A percentile compares a stretch with the other conserved stretches of the same genome.
Conservation (phyloP, 2,797 vertebrate species). For the Cygnus olor region DNA sequence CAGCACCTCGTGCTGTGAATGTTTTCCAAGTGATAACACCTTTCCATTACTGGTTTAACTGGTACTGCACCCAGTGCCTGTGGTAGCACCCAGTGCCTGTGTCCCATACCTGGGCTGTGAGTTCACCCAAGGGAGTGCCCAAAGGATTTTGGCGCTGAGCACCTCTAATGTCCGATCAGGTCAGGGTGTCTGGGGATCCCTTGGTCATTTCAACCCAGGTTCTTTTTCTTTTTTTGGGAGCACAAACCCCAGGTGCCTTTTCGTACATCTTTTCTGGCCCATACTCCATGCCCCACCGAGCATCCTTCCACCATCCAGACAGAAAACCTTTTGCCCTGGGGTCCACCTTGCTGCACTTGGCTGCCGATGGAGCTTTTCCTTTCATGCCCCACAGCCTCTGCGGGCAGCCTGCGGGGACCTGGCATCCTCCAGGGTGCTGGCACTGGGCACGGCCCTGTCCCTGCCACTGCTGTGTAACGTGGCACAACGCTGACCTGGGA, state of each 20-base stretch:
- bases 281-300: neutral
- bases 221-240: neutral
- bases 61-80: neutral
- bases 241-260: fast-evolving
- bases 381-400: fast-evolving
- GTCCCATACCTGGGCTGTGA: fast-evolving
- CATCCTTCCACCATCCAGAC: too few relatives aligned
- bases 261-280: neutral
- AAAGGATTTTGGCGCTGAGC: neutral
- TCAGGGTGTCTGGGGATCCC: neutral
- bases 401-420: neutral
- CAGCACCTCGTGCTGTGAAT: neutral
- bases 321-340: neutral
- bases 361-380: neutral
- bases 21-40: neutral
- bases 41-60: neutral
- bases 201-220: neutral
- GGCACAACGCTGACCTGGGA: neutral
- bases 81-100: neutral
- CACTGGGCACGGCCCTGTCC: neutral
- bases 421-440: neutral
- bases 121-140: neutral
- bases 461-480: fast-evolving
- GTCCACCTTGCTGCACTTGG: neutral
- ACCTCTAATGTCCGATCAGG: neutral